Conservation (phyloP, 2,888 invertebrate genomes). For the Leucania comma region DNA sequence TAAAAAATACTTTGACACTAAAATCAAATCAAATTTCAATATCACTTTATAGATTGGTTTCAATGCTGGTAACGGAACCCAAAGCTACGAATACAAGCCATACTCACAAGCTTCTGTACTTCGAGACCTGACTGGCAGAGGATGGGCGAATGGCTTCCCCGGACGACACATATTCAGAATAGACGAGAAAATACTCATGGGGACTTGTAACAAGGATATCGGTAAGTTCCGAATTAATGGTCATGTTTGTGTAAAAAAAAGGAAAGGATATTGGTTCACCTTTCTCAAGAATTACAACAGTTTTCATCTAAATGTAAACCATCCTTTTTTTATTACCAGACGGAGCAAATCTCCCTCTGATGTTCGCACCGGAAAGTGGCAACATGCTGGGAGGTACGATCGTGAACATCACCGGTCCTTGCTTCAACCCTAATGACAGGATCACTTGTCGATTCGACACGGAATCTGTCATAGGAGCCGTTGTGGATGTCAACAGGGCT, state of each 20-base stretch:
- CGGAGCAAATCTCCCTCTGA: constrained; percentile 94
- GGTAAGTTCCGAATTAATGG: constrained; percentile 85
- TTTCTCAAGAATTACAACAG: too few relatives aligned
- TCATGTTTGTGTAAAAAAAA: too few relatives aligned
- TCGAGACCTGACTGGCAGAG: constrained; percentile 95
- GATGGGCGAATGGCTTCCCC: constrained; percentile 96
- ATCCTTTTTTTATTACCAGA: constrained; percentile 85
- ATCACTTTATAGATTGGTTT: constrained; percentile 94
- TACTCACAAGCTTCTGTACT: constrained; percentile 97
- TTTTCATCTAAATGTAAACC: not conserved
- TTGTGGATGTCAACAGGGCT: constrained; percentile 95
- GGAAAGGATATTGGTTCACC: too few relatives aligned
- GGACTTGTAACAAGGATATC: constrained; percentile 97
- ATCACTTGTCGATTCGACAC: constrained; percentile 96
- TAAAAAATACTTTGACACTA: not conserved
- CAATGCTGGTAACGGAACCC: constrained; percentile 98
- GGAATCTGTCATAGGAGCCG: constrained; percentile 94
- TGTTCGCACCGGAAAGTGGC: constrained; percentile 98
- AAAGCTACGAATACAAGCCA: constrained; percentile 96
- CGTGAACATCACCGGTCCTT: constrained; percentile 99
- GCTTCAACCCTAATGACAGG: constrained; percentile 94
- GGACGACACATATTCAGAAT: constrained; percentile 98
- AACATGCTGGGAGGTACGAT: constrained; percentile 99
- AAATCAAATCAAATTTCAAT: not conserved
- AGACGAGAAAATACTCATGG: constrained; percentile 98